Evolutionary conservation across 2,888 invertebrate genomes (phyloP).

Genomic region (Limnephilus rhombicus): DNA sequence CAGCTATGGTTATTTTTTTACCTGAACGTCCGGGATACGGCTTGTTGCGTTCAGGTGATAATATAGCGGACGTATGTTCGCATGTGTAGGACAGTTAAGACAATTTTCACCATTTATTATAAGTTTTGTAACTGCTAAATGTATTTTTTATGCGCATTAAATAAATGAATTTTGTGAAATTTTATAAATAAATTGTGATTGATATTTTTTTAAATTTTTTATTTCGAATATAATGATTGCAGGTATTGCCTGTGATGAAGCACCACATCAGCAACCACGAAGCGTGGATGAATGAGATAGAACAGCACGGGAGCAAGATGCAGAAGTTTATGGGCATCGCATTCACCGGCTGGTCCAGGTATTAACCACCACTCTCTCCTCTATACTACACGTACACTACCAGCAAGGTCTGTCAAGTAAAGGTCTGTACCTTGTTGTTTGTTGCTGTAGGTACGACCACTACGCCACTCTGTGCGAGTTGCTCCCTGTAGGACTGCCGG

Average conservation of each 20-base stretch:
- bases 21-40: too few species aligned
- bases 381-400: background rate
- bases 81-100: too few species aligned
- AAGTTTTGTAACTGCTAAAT: too few species aligned
- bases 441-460: slow-evolving; percentile 81
- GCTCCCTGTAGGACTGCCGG: slow-evolving; percentile 81
- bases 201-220: too few species aligned
- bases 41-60: too few species aligned
- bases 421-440: background rate
- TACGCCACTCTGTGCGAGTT: slow-evolving; percentile 85
- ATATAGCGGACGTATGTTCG: too few species aligned
- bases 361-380: background rate
- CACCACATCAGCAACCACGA: slow-evolving; percentile 88
- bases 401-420: too few species aligned
- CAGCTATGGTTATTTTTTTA: too few species aligned
- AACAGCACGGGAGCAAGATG: slow-evolving; percentile 74
- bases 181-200: too few species aligned
- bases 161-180: too few species aligned
- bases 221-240: slow-evolving; percentile 61
- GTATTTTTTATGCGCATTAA: too few species aligned
- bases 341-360: slow-evolving; percentile 88
- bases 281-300: slow-evolving; percentile 82
- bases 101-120: too few species aligned
- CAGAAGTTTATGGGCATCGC: slow-evolving; percentile 81
- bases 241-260: slow-evolving; percentile 80